These are phyloP conservation scores for Hypsopygia costalis DNA, from an alignment of 2,888 invertebrate species.

Conservation along the genomic window DNA sequence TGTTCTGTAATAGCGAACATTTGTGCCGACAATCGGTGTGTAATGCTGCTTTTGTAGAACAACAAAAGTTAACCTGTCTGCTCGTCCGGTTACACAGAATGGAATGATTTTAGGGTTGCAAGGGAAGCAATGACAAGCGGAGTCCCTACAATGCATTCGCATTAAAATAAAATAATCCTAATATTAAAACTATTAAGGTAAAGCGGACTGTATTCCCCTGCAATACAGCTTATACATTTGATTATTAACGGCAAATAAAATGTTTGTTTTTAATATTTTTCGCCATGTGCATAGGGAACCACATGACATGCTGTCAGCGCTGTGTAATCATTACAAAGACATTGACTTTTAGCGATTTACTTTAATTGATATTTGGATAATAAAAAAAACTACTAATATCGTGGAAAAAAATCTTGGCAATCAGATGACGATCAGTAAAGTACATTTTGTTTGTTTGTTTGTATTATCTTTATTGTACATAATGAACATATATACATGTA, in stretches of 20 bases:
- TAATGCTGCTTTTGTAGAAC: conserved; percentile 74
- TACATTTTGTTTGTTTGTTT: too few relatives aligned
- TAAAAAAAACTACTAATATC: too few relatives aligned
- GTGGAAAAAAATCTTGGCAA: too few relatives aligned
- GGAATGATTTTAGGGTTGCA: conserved; percentile 76
- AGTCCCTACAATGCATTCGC: conserved; percentile 62
- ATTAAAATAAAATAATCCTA: conserved; percentile 25
- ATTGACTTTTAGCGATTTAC: conserved; percentile 56
- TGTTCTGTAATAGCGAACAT: conserved; percentile 73
- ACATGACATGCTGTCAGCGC: conserved; percentile 70
- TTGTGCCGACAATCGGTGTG: conserved; percentile 74
- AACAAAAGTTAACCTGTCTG: conserved; percentile 79
- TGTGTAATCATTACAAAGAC: conserved; percentile 57
- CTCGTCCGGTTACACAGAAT: conserved; percentile 65
- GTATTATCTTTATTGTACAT: too few relatives aligned
- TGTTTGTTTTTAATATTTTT: conserved; percentile 39
- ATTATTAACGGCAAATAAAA: conserved; percentile 11
- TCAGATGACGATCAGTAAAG: too few relatives aligned
- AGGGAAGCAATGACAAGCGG: conserved; percentile 76
- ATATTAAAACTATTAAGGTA: conserved; percentile 13
- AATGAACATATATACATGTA: too few relatives aligned
- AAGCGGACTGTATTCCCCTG: conserved; percentile 24
- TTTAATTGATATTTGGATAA: too few relatives aligned
- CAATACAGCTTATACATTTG: conserved; percentile 14
- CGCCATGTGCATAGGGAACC: conserved; percentile 66